Evolutionary conservation across 2,888 invertebrate species (phyloP), one percentile per base, ranked within the genome.

Genomic region (Trachelus stipa): DNA sequence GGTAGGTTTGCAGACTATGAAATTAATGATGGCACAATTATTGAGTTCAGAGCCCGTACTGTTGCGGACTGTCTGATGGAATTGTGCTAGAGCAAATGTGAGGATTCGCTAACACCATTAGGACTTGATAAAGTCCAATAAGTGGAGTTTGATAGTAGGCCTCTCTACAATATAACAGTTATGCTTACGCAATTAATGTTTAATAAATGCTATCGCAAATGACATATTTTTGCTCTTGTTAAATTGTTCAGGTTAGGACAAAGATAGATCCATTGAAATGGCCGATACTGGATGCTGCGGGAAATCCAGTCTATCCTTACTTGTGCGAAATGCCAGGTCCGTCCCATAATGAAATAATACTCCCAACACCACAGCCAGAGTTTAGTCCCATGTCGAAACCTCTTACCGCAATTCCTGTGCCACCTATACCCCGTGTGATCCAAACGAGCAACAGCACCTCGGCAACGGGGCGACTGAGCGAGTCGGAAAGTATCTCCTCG

Each of bases 221-320:
- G 30, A n/a, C 30, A 33, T 6, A 11, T n/a, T 68, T 74, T 4
- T 40, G 15, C 56, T 33, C 12, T 73, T 56, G 30, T 69, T 73
- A 73, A 12, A 3, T 77, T 78, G 89, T 88, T 34, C 91, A 96
- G 96, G 96, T 97, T 76, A 94, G 98, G 87, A 96, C 98, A 76
- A 95, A 95, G 83, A 93, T 94, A 83, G 95, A 97, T 87, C 97
- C 99, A 1, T 93, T 94, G 15, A 95, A 95, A 90, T 99, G 99
- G 99, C 98, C 98, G 37, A 95, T 97, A 73, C 92, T 94, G 23
- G 96, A 96, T 89, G 92, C 93, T 69, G 76, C 85, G 30, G 80
- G 82, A 74, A 87, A 87, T 82, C 84, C 85, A 4, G 74, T 84
- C 9, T 85, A 81, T 76, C 76, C 79, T 15, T 76, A 79, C 11